phyloP scores from a whole-genome alignment of 2,797 vertebrate genomes.

The Schizopygopsis malacanthus region DNA sequence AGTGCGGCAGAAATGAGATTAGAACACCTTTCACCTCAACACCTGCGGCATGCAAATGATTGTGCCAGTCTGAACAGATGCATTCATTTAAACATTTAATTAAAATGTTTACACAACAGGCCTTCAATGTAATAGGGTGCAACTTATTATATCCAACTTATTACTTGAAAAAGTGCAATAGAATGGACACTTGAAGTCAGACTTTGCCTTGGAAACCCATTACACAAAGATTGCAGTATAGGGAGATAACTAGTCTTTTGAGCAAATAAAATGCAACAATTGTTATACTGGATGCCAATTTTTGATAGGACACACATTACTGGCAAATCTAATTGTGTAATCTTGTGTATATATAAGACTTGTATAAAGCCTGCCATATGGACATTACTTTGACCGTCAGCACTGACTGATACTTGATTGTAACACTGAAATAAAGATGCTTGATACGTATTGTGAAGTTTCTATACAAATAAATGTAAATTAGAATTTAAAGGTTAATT shows the following conservation, averaged over 20 bases:
- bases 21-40: background rate
- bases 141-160: background rate
- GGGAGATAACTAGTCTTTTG: background rate
- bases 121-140: background rate
- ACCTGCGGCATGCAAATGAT: background rate
- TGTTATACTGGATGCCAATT: background rate
- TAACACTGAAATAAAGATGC: background rate
- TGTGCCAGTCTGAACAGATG: background rate
- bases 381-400: background rate
- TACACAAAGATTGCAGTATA: background rate
- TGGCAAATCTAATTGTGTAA: background rate
- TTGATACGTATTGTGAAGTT: too few species aligned
- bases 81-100: background rate
- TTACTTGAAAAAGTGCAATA: background rate
- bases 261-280: background rate
- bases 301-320: background rate
- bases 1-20: too few species aligned
- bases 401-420: background rate
- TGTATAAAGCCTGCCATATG: background rate
- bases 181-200: background rate
- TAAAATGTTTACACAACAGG: background rate
- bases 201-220: background rate
- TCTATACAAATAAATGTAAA: background rate
- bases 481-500: background rate
- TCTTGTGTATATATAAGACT: background rate